These are phyloP conservation scores for Sylvilagus bachmani DNA, from an alignment of 2,113 vertebrate genomes.

Conservation along the genomic window DNA sequence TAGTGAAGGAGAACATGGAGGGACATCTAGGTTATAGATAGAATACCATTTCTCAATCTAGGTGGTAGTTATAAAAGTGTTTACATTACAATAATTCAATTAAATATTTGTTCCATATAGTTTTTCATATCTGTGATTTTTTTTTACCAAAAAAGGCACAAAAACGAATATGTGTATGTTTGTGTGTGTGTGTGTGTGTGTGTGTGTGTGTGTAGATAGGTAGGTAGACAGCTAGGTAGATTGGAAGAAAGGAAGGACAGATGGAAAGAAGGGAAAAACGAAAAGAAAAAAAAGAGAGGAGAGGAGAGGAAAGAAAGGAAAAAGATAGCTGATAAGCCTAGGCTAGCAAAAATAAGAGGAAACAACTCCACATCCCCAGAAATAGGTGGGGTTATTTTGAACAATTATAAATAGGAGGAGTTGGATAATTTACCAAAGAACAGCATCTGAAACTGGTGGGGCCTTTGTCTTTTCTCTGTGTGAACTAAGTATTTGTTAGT, in stretches of 20 bases:
- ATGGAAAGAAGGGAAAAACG: too few species aligned
- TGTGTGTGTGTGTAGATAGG: too few species aligned
- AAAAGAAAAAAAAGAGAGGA: too few species aligned
- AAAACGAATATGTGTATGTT: not conserved
- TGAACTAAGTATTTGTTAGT: constrained; percentile 6
- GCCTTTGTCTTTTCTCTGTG: not conserved
- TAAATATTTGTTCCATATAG: not conserved
- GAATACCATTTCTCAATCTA: not conserved
- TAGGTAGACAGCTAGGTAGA: too few species aligned
- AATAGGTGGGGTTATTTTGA: not conserved
- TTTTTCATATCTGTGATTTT: not conserved
- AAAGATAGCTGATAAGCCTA: not conserved
- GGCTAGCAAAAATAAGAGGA: not conserved
- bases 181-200: too few species aligned
- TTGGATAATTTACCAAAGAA: constrained; percentile 35
- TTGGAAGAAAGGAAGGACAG: too few species aligned
- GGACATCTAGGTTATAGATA: not conserved
- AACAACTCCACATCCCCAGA: not conserved
- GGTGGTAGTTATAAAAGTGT: not conserved
- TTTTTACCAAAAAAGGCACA: not conserved
- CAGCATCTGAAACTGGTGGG: not conserved
- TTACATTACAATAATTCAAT: not conserved
- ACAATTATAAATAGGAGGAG: constrained; percentile 26
- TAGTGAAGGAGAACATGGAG: not conserved
- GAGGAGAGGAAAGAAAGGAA: too few species aligned